A percentile compares a stretch with the other conserved stretches of the same genome.
Conservation (phyloP, 2,113 vertebrate species). For the Hemichromis elongatus region DNA sequence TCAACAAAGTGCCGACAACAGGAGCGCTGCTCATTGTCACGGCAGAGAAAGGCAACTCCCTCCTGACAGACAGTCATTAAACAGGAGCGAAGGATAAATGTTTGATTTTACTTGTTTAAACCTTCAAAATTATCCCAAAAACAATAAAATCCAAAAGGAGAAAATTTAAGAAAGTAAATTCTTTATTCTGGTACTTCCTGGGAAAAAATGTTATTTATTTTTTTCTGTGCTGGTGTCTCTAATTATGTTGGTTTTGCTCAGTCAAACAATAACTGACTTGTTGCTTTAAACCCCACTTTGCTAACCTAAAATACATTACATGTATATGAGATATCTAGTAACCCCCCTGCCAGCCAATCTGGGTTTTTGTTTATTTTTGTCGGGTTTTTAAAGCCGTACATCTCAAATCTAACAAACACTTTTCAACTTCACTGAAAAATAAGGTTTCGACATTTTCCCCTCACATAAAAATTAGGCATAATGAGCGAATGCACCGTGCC, state of each 20-base stretch:
- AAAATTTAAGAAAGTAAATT: background rate
- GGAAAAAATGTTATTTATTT: background rate
- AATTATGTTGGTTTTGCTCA: background rate
- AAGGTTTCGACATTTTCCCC: background rate
- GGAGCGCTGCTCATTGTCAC: conserved; percentile 32
- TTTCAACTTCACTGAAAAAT: background rate
- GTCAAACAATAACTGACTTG: background rate
- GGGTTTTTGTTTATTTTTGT: background rate
- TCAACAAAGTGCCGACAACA: conserved; percentile 23
- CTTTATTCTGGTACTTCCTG: background rate
- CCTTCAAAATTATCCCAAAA: background rate
- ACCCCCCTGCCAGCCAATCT: background rate
- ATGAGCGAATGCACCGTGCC: no score
- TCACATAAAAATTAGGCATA: background rate
- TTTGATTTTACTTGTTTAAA: background rate
- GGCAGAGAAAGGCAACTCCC: background rate
- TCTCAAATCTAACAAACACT: background rate
- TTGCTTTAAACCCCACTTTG: background rate
- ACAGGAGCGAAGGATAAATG: background rate
- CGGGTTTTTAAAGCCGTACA: background rate
- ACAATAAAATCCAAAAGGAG: background rate
- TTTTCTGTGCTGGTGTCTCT: background rate
- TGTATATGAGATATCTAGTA: background rate
- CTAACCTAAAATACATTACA: background rate
- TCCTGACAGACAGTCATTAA: background rate